Percentiles rank a stretch among this genome's conserved stretches.
Conservation (phyloP, 2,113 vertebrate genomes). For the Hylia prasina region DNA sequence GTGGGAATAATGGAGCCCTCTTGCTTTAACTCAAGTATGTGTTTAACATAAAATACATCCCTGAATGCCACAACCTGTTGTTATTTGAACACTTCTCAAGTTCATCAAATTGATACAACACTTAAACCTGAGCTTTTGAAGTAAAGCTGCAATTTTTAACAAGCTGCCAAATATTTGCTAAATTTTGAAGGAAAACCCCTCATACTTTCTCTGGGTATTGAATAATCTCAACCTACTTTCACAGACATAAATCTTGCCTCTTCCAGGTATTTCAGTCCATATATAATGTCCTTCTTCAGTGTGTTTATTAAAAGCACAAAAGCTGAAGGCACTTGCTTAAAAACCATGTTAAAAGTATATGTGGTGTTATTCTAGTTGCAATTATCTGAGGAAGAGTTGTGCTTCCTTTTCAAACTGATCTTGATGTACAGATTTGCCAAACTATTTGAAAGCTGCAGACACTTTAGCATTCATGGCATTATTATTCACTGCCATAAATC, state of each 20-base stretch:
- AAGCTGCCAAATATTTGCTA: neutral
- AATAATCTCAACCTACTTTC: neutral
- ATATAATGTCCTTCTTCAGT: neutral
- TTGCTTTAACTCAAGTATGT: neutral
- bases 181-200: neutral
- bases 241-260: neutral
- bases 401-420: conserved; percentile 14
- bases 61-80: neutral
- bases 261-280: neutral
- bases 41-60: neutral
- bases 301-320: neutral
- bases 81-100: neutral
- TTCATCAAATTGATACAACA: neutral
- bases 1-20: neutral
- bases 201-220: neutral
- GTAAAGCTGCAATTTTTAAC: neutral
- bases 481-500: conserved; percentile 54
- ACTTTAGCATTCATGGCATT: conserved; percentile 55
- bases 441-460: conserved; percentile 40
- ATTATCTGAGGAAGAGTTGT: conserved; percentile 15
- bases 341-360: neutral
- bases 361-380: neutral
- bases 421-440: conserved; percentile 43
- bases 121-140: neutral
- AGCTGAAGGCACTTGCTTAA: neutral